Evolutionary conservation across 1,140 invertebrate genomes (phyloP).

Genomic region (Drosophila parvula): DNA sequence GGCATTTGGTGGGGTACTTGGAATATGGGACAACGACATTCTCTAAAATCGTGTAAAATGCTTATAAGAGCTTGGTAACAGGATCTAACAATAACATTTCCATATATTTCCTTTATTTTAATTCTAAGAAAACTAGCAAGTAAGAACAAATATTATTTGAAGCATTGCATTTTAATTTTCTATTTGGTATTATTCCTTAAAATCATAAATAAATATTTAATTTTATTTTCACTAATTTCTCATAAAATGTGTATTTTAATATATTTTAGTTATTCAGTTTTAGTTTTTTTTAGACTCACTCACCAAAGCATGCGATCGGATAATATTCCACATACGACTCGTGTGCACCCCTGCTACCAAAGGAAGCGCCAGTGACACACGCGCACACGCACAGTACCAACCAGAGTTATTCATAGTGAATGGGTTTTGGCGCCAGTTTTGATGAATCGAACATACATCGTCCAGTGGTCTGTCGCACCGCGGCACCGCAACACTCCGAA

Average conservation of each 20-base stretch:
- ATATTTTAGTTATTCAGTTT: neutral
- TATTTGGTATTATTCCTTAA: neutral
- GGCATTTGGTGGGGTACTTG: conserved; percentile 8
- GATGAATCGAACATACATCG: conserved; percentile 50
- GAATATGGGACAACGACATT: neutral
- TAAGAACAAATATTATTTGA: neutral
- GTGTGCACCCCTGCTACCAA: conserved; percentile 21
- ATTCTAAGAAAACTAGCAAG: too few relatives aligned
- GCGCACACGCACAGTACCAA: conserved; percentile 7
- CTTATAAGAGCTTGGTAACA: neutral
- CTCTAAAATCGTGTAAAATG: conserved; percentile 15
- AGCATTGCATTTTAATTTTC: neutral
- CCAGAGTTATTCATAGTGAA: conserved; percentile 24
- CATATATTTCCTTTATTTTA: too few relatives aligned
- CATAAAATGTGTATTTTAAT: neutral
- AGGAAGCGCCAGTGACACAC: neutral
- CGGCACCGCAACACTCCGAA: conserved; percentile 64
- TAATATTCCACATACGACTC: conserved; percentile 40
- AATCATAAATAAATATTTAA: neutral
- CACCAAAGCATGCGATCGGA: conserved; percentile 9
- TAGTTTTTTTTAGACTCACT: too few relatives aligned
- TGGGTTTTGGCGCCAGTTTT: conserved; percentile 74
- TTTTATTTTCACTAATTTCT: neutral
- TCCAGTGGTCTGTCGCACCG: conserved; percentile 8
- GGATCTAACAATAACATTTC: neutral